Conservation (phyloP, 2,797 vertebrate species). For the Spinus olivaceus region DNA sequence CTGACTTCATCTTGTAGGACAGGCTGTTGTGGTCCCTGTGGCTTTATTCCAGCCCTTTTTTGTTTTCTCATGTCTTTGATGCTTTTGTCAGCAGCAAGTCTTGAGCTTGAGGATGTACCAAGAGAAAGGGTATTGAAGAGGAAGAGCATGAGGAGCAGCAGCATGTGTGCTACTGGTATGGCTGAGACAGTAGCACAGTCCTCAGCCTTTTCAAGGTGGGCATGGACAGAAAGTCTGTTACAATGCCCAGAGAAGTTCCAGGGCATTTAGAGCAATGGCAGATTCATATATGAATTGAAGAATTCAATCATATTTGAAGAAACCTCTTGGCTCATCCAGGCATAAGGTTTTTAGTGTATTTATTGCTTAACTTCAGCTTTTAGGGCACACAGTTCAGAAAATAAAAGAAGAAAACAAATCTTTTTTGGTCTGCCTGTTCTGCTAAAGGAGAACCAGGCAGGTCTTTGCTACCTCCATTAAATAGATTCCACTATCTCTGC, state of each 20-base stretch:
- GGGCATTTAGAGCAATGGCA: neutral
- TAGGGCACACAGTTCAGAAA: neutral
- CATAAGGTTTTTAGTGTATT: neutral
- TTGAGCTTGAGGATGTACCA: neutral
- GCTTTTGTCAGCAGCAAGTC: neutral
- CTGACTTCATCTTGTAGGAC: neutral
- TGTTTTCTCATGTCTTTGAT: neutral
- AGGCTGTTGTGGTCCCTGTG: neutral
- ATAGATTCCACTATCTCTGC: neutral
- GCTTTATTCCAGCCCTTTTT: neutral
- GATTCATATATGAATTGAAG: neutral
- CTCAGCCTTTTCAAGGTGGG: neutral
- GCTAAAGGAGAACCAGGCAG: neutral
- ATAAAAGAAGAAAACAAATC: neutral
- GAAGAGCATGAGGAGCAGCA: neutral
- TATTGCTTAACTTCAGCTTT: neutral
- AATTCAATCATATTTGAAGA: neutral
- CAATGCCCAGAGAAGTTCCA: neutral
- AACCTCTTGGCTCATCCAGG: neutral
- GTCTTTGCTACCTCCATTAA: neutral
- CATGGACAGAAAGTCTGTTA: neutral
- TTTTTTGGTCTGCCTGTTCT: neutral
- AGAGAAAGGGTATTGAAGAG: accelerated
- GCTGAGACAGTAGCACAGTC: neutral
- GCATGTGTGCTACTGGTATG: neutral